Evolutionary conservation across 1,140 invertebrate genomes (phyloP), one percentile per base, ranked within the genome.

Genomic region (Drosophila subpulchrella): DNA sequence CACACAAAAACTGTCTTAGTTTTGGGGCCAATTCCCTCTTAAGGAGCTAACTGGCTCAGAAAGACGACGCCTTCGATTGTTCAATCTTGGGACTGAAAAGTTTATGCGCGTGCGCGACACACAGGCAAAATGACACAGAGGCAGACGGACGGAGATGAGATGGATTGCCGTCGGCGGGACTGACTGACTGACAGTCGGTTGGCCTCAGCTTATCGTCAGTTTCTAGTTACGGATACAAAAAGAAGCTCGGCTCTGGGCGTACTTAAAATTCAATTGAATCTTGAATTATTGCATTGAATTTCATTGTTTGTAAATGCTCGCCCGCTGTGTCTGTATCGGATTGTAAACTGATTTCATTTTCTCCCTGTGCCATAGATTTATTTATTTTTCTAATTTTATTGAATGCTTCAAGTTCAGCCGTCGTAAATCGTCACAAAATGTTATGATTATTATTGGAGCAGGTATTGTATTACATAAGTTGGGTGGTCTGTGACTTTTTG

Each of bases 211-310:
- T 71, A 71, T 71, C 65, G 67, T 71, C 67, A 63, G 66, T 71
- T 65, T 71, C 79, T 62, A 74, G 61, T 50, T 66, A 58, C 62
- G 62, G 54, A 73, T 59, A 61, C 57, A 61, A 54, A 68, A 77
- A 63, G 68, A 56, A 59, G 73, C 70, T 46, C 48, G 41, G 73
- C 56, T 60, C 62, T 73, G 62, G 62, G 76, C 78, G 73, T 90
- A 88, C 90, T 91, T 91, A 91, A 91, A 86, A 91, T 91, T 91
- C 90, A 91, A 91, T 91, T 90, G 90, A 91, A 91, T 91, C 81
- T 91, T 90, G 90, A 91, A 84, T 90, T 86, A 90, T 91, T 91
- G 90, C 82, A 91, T 91, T 91, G 90, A 90, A 91, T 91, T 90
- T 90, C 90, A 91, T 91, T 91, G 90, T 91, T 91, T 91, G 90